Conservation (phyloP, 2,113 vertebrate species). For the Pogonocichla stellata region DNA sequence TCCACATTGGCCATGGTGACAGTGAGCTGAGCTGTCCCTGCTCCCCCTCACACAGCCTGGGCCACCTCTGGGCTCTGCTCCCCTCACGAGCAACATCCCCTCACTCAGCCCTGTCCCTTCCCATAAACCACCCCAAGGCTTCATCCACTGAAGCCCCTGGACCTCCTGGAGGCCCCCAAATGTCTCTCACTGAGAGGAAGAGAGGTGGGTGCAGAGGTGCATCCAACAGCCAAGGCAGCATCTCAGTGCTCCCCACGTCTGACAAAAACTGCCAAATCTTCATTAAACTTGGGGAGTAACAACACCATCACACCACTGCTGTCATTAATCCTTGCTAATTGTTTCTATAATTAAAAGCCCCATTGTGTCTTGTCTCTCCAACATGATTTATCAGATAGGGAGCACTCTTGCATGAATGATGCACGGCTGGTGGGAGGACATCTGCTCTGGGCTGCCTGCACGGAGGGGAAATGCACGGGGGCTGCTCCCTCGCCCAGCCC, state of each 20-base stretch:
- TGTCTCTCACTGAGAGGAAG: rapidly evolving
- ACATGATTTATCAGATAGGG: neutral
- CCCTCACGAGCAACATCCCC: rapidly evolving
- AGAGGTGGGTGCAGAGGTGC: neutral
- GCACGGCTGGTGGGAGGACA: neutral
- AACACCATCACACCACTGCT: neutral
- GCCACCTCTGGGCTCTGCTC: neutral
- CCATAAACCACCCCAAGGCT: neutral
- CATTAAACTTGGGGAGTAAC: neutral
- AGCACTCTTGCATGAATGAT: conserved; percentile 7
- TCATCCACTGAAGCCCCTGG: neutral
- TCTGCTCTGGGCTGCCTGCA: neutral
- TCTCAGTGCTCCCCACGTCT: neutral
- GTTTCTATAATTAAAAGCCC: conserved; percentile 64
- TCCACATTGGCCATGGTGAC: rapidly evolving
- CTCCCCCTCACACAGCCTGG: neutral
- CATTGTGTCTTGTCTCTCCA: conserved; percentile 43
- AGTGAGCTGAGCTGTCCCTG: neutral
- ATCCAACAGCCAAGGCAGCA: neutral
- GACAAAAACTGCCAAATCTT: neutral
- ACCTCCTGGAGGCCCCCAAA: neutral
- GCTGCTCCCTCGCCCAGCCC: neutral
- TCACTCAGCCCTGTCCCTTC: neutral
- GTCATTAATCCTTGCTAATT: conserved; percentile 47
- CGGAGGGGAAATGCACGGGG: neutral